Conservation (phyloP, 2,797 vertebrate genomes). For the Sternarchorhynchus goeldii region DNA sequence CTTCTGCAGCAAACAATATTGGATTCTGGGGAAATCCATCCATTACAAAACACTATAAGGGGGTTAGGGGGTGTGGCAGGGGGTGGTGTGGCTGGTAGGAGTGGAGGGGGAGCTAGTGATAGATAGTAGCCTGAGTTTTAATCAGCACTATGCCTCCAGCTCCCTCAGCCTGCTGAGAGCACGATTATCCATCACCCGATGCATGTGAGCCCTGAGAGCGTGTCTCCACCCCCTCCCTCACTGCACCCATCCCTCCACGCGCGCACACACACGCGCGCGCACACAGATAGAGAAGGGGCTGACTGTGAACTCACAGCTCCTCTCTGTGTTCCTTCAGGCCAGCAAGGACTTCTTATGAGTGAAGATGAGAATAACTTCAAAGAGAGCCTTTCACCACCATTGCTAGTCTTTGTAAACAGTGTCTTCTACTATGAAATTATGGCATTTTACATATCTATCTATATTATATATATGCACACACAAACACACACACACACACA, state of each 20-base stretch:
- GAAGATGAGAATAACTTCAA: too few relatives aligned
- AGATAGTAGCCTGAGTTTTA: constrained; percentile 64
- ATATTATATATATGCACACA: too few relatives aligned
- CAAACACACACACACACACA: too few relatives aligned
- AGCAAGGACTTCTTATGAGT: too few relatives aligned
- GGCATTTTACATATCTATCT: too few relatives aligned
- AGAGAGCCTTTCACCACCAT: too few relatives aligned
- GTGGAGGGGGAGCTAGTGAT: constrained; percentile 48
- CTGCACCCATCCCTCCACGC: constrained; percentile 15
- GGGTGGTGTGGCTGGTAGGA: too few relatives aligned
- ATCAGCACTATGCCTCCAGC: constrained; percentile 63
- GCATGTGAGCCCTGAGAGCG: constrained; percentile 47
- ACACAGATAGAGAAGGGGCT: too few relatives aligned
- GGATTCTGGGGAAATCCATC: constrained; percentile 64
- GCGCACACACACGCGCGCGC: neutral
- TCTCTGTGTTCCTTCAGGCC: too few relatives aligned
- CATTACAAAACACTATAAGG: constrained; percentile 52
- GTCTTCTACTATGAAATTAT: too few relatives aligned
- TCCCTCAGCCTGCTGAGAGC: constrained; percentile 46
- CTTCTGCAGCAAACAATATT: constrained; percentile 59
- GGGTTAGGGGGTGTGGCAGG: constrained; percentile 31
- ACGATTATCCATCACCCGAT: constrained; percentile 59
- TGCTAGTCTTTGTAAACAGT: too few relatives aligned
- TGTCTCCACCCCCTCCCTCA: constrained; percentile 27
- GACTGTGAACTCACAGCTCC: too few relatives aligned